Percentiles rank a stretch among this genome's conserved stretches.
These are phyloP conservation scores for Microchrysa polita DNA, from an alignment of 2,888 invertebrate genomes.

Conservation along the genomic window DNA sequence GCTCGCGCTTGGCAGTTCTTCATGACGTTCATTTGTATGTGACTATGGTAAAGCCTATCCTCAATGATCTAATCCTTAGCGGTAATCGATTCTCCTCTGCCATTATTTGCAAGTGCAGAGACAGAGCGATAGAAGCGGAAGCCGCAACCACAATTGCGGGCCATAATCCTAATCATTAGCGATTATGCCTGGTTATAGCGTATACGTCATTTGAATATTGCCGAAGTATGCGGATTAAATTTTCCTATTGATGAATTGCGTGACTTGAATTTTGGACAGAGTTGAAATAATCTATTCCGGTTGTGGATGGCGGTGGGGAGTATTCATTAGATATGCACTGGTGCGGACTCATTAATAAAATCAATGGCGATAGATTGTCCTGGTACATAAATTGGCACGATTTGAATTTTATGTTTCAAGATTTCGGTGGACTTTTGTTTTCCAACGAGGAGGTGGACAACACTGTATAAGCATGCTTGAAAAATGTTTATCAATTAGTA, in stretches of 20 bases:
- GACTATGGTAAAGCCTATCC: not conserved
- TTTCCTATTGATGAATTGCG: constrained; percentile 23
- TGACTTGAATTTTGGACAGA: constrained; percentile 22
- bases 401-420: not conserved
- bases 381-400: not conserved
- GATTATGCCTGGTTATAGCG: constrained; percentile 12
- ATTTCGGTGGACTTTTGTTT: too few species aligned
- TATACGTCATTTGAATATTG: constrained; percentile 41
- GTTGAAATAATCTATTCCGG: too few species aligned
- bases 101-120: not conserved
- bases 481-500: too few species aligned
- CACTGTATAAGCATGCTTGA: too few species aligned
- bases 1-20: constrained; percentile 15
- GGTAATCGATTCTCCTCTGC: constrained; percentile 16
- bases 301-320: not conserved
- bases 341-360: constrained; percentile 27
- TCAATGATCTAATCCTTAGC: constrained; percentile 28
- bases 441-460: too few species aligned
- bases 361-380: constrained; percentile 17
- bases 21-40: constrained; percentile 13
- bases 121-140: not conserved
- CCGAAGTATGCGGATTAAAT: constrained; percentile 13
- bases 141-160: constrained; percentile 14
- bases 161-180: constrained; percentile 40
- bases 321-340: constrained; percentile 21